Evolutionary conservation across 1,140 invertebrate species (phyloP).

Genomic region (Druon quercuslanigerum): DNA sequence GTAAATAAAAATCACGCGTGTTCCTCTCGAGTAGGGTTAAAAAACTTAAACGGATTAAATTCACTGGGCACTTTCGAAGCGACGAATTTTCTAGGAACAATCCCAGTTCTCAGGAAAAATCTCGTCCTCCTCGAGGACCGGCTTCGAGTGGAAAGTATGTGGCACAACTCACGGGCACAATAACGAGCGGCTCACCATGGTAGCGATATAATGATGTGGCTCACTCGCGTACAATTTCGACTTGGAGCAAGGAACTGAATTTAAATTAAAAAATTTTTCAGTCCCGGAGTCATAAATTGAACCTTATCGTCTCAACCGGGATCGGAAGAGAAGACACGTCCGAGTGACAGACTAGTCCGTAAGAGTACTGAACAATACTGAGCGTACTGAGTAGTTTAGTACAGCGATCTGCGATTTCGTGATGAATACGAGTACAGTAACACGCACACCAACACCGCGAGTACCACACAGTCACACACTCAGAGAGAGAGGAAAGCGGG

Average conservation of each 20-base stretch:
- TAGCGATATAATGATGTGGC: conserved; percentile 3
- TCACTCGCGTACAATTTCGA: not conserved
- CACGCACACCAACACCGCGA: not conserved
- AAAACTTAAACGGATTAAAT: not conserved
- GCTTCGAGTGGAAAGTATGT: not conserved
- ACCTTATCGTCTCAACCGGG: too few relatives aligned
- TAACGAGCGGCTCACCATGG: not conserved
- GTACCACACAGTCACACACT: not conserved
- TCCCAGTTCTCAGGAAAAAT: not conserved
- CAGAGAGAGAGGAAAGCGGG: not conserved
- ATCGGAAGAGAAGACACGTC: too few relatives aligned
- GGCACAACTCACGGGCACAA: not conserved
- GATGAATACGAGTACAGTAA: not conserved
- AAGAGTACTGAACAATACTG: too few relatives aligned
- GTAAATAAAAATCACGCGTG: not conserved
- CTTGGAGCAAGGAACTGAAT: not conserved
- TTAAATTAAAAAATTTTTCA: too few relatives aligned
- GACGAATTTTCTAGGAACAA: not conserved
- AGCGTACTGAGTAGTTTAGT: too few relatives aligned
- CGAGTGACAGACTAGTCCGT: too few relatives aligned
- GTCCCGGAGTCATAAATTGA: too few relatives aligned
- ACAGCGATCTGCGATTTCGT: not conserved
- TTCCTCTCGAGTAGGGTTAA: not conserved
- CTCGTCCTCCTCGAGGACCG: not conserved
- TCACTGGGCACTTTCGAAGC: not conserved